These are phyloP conservation scores for Ceyx melanurus DNA, from an alignment of 2,113 vertebrate genomes.

Conservation along the genomic window DNA sequence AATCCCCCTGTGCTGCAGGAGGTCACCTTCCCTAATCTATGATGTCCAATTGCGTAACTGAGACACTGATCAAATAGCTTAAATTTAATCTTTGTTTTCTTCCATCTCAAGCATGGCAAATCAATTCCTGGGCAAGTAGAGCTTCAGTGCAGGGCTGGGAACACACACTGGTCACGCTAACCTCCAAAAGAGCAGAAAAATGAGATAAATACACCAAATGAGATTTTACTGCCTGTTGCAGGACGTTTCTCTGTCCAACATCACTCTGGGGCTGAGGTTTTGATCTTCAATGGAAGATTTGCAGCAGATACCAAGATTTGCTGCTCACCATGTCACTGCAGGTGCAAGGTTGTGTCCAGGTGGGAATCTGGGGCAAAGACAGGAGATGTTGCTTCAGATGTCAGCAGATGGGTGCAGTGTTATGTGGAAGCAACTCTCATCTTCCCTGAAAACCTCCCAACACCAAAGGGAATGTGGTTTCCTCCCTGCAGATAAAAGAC, in stretches of 20 bases:
- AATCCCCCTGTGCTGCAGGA: conserved; percentile 35
- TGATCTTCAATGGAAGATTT: fast-evolving
- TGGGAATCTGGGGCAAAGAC: not conserved
- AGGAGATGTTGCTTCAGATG: not conserved
- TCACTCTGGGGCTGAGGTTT: not conserved
- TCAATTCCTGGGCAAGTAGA: conserved; percentile 35
- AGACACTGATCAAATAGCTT: conserved; percentile 66
- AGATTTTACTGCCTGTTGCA: not conserved
- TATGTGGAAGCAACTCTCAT: not conserved
- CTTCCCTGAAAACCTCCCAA: not conserved
- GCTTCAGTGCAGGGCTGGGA: not conserved
- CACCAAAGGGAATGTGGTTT: fast-evolving
- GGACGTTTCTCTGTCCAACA: not conserved
- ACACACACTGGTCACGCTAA: not conserved
- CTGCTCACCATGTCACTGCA: not conserved
- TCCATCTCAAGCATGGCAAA: conserved; percentile 15
- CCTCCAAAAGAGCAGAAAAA: not conserved
- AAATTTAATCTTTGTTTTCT: conserved; percentile 67
- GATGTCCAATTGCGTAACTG: conserved; percentile 49
- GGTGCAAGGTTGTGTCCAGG: not conserved
- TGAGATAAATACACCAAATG: not conserved
- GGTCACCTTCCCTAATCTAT: conserved; percentile 65
- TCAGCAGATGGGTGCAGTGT: not conserved
- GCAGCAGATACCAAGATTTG: not conserved
- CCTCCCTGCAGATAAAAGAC: not conserved